These are phyloP conservation scores for Sciurus vulgaris DNA, from an alignment of 2,797 vertebrate genomes.

Conservation along the genomic window DNA sequence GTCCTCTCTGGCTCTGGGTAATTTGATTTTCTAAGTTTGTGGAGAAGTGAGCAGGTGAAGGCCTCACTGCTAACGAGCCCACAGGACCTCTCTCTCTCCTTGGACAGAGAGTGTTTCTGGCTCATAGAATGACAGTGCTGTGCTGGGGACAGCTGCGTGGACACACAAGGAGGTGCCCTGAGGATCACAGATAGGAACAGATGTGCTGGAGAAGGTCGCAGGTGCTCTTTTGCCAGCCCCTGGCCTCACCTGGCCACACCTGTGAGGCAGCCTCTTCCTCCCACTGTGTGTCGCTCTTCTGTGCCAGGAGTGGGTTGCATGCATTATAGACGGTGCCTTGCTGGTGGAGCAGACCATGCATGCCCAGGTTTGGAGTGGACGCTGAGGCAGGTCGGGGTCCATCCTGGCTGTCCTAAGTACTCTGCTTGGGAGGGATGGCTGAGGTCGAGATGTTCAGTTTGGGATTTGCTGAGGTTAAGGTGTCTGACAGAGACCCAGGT, in stretches of 20 bases:
- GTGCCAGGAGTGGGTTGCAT: accelerated
- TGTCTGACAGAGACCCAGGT: not conserved
- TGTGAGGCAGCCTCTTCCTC: accelerated
- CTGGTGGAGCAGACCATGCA: not conserved
- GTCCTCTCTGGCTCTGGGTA: accelerated
- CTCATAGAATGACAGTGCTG: not conserved
- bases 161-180: too few relatives aligned
- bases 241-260: not conserved
- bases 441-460: not conserved
- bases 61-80: accelerated
- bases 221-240: not conserved
- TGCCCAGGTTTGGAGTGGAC: not conserved
- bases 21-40: not conserved
- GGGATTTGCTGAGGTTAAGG: accelerated
- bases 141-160: not conserved
- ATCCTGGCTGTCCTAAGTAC: not conserved
- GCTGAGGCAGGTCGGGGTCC: not conserved
- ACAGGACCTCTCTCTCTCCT: not conserved
- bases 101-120: not conserved
- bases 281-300: too few relatives aligned
- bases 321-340: accelerated
- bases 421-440: not conserved
- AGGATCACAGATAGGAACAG: accelerated
- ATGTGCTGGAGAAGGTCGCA: accelerated
- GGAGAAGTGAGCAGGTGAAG: not conserved